phyloP scores from a whole-genome alignment of 2,113 vertebrate species.

The Acanthochromis polyacanthus region DNA sequence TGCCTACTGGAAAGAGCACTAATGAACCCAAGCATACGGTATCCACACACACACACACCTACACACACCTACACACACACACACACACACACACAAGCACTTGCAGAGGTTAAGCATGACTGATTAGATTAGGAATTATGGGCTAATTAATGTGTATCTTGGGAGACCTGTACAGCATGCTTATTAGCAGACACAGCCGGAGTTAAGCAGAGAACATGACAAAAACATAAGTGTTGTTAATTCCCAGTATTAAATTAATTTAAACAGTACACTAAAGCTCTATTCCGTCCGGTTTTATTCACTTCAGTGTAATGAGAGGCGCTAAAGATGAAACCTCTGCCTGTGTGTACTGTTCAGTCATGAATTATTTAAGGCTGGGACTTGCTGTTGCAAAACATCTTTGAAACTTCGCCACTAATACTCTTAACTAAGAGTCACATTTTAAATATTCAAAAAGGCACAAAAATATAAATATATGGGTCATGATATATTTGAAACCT shows the following conservation, averaged over 20 bases:
- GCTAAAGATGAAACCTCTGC: constrained; percentile 23
- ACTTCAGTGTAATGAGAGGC: constrained; percentile 18
- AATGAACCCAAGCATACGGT: constrained; percentile 52
- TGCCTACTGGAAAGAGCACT: constrained; percentile 29
- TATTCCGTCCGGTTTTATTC: constrained; percentile 30
- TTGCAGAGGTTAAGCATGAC: constrained; percentile 60
- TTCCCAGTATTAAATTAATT: constrained; percentile 36
- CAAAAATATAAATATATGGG: background rate
- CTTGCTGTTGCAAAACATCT: constrained; percentile 43
- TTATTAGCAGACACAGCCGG: constrained; percentile 45
- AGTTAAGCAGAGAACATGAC: constrained; percentile 35
- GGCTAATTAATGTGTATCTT: constrained; percentile 75
- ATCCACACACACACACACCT: background rate
- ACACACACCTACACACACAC: background rate
- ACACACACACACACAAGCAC: background rate
- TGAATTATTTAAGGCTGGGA: constrained; percentile 44
- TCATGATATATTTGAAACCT: constrained; percentile 21
- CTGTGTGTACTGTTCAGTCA: constrained; percentile 11
- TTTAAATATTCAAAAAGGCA: constrained; percentile 17
- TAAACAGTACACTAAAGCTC: constrained; percentile 6
- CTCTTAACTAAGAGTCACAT: constrained; percentile 35
- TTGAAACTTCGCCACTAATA: constrained; percentile 9
- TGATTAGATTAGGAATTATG: constrained; percentile 76
- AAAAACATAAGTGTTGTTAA: constrained; percentile 53
- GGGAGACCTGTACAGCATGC: constrained; percentile 67